Base-by-base conservation (phyloP, 1,140 invertebrate genomes). In the Mylabris phalerata region DNA sequence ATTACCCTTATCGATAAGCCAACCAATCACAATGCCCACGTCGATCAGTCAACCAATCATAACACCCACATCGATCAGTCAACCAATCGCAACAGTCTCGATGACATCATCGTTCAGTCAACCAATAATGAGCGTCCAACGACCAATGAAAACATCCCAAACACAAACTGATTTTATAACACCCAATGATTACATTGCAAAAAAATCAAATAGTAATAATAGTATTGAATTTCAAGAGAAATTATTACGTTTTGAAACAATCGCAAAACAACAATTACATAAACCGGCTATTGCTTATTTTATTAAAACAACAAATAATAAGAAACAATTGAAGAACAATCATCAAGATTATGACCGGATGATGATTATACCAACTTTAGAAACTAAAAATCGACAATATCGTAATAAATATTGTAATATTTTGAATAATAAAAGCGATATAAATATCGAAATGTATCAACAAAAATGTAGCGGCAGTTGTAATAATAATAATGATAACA, bases 281-380 rank as follows among this genome's bases (percentile, higher is more conserved):
- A 62, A 66, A 41, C 67, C 64, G 54, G 65, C 64, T 10, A 58
- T 82, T 55, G 79, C 80, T 4, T 82, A 79, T 70, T 81, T 80
- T 67, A 76, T 82, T 52, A 79, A 81, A 57, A 59, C 50, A 19
- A 11, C 11, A 78, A 68, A 68, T 76, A 75, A 57, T 66, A 75
- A 48, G 72, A 66, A 59, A 56, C 62, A 52, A 59, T 19, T 19
- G 19, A 19, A 19, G 19, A 19, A 19, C 19, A 19, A 19, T 19
- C 19, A 19, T 19, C 19, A 19, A 19, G 19, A 19, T 19, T 19
- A 19, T 19, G 19, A 19, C 19, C 19, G 45, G 1, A 64, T 66
- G 10, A 73, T 74, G 71, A 78, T 80, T 65, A 82, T 82, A 67
- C 80, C 80, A 3, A 75, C 75, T 50, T 63, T 81, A 41, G 78